These are phyloP conservation scores for Alloscopus bannaensis DNA, from an alignment of 2,888 invertebrate genomes.

Conservation along the genomic window DNA sequence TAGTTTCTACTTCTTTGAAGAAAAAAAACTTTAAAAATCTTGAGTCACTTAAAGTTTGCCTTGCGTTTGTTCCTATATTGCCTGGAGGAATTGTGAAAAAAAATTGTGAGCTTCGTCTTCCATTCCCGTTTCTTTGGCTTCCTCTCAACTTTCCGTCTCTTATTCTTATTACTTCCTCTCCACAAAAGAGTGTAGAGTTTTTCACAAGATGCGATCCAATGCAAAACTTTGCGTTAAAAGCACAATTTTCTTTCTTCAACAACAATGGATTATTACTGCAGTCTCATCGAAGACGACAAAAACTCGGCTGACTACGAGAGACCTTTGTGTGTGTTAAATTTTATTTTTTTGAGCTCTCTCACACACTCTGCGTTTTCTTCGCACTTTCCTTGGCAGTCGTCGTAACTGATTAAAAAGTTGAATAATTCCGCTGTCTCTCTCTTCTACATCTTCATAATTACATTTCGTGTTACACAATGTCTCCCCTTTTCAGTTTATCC, in stretches of 20 bases:
- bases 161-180: conserved; percentile 47
- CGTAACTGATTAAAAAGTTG: conserved; percentile 57
- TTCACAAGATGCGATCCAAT: conserved; percentile 4
- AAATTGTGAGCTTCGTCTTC: conserved; percentile 3
- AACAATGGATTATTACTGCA: conserved; percentile 22
- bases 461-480: conserved; percentile 25
- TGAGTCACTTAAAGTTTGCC: conserved; percentile 24
- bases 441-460: conserved; percentile 36
- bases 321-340: no score
- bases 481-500: neutral
- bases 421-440: conserved; percentile 10
- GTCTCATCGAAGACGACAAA: conserved; percentile 5
- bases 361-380: no score
- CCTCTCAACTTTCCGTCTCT: conserved; percentile 56
- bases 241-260: conserved; percentile 31
- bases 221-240: conserved; percentile 50
- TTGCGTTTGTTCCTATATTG: conserved; percentile 10
- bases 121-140: conserved; percentile 52
- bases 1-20: no score
- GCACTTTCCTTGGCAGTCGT: conserved; percentile 25
- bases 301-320: no score
- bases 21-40: no score
- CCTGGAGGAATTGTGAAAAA: conserved; percentile 1
- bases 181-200: conserved; percentile 18
- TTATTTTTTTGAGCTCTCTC: no score